Percentiles rank a stretch among this genome's conserved stretches.
Evolutionary conservation across 23 tunicate genomes (phyloP).

Genomic region (Clavelina lepadiformis): DNA sequence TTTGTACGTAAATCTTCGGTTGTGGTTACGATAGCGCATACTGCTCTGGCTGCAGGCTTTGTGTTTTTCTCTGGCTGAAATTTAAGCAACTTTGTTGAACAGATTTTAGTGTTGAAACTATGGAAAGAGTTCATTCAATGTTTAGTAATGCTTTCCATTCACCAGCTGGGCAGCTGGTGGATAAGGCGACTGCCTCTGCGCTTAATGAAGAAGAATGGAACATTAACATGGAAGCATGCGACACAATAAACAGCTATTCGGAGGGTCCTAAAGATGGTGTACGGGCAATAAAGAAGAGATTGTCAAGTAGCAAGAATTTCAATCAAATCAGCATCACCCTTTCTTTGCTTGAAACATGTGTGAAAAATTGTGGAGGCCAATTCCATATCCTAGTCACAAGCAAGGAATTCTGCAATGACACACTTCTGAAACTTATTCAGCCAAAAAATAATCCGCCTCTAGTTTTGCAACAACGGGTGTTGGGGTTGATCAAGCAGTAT

Average conservation of each 20-base stretch:
- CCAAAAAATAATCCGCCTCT: constrained; percentile 54
- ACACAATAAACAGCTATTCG: constrained; percentile 42
- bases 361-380: constrained; percentile 66
- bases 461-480: constrained; percentile 57
- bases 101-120: too few relatives aligned
- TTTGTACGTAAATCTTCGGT: too few relatives aligned
- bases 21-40: too few relatives aligned
- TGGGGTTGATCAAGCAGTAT: constrained; percentile 59
- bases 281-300: constrained; percentile 73
- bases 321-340: constrained; percentile 48
- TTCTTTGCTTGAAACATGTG: constrained; percentile 70
- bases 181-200: constrained; percentile 55
- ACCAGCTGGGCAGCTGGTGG: constrained; percentile 80
- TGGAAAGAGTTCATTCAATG: constrained; percentile 89
- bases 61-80: too few relatives aligned
- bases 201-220: constrained; percentile 64
- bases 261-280: constrained; percentile 93
- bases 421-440: constrained; percentile 46
- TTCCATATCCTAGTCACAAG: constrained; percentile 60
- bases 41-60: too few relatives aligned
- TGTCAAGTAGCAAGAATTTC: constrained; percentile 51
- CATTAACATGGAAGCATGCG: constrained; percentile 68
- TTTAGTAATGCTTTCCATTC: constrained; percentile 70
- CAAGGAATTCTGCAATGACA: constrained; percentile 65
- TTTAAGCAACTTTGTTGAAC: too few relatives aligned